Evolutionary conservation across 2,113 vertebrate genomes (phyloP).

Genomic region (Xiphophorus hellerii): DNA sequence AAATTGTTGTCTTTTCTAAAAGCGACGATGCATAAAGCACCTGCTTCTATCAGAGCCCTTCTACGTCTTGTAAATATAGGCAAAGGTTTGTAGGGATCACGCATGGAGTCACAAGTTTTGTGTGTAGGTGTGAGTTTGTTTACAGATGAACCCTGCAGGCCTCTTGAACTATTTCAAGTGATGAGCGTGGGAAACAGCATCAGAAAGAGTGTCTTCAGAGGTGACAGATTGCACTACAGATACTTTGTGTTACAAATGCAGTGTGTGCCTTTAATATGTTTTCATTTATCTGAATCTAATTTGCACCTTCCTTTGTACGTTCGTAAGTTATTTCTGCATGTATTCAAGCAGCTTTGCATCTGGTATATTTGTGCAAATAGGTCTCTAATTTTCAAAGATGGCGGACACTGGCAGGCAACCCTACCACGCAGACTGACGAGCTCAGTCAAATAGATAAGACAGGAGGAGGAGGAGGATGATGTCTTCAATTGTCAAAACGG

Average conservation of each 20-base stretch:
- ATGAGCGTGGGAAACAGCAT: conserved; percentile 76
- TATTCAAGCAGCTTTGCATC: background rate
- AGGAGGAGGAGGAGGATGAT: conserved; percentile 19
- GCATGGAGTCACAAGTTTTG: conserved; percentile 16
- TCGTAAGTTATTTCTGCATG: background rate
- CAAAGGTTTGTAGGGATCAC: conserved; percentile 36
- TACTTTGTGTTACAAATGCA: conserved; percentile 16
- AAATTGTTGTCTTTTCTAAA: conserved; percentile 40
- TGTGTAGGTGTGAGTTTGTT: conserved; percentile 10
- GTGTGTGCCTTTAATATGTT: background rate
- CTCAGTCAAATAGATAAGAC: background rate
- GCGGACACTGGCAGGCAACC: background rate
- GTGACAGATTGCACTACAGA: conserved; percentile 28
- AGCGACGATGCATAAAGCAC: conserved; percentile 50
- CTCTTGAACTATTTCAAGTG: conserved; percentile 69
- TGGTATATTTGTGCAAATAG: background rate
- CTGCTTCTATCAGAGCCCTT: conserved; percentile 30
- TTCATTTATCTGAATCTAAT: background rate
- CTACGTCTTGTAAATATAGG: conserved; percentile 18
- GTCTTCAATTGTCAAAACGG: conserved; percentile 1
- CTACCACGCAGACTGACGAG: background rate
- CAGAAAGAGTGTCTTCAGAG: conserved; percentile 51
- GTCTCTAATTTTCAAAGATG: background rate
- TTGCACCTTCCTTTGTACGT: background rate
- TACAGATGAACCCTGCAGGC: conserved; percentile 36